Percentiles rank a stretch among this genome's conserved stretches.
These are phyloP conservation scores for Vulpes lagopus DNA, from an alignment of 2,113 vertebrate species.

Conservation along the genomic window DNA sequence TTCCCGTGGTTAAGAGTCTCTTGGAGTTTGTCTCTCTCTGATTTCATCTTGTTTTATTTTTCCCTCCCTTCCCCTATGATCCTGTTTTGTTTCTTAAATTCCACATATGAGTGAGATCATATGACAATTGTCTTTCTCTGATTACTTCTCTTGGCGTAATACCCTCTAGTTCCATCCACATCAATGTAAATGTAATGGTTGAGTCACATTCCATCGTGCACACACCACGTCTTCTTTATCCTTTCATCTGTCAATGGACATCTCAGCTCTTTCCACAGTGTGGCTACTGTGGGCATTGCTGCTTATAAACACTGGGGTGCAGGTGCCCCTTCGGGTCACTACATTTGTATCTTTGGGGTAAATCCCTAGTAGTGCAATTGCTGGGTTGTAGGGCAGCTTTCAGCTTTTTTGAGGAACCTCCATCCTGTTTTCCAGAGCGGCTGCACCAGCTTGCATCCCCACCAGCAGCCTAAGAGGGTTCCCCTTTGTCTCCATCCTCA, in stretches of 20 bases:
- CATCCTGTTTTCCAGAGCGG: not conserved
- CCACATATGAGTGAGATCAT: not conserved
- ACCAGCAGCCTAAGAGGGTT: not conserved
- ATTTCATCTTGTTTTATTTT: not conserved
- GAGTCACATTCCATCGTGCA: not conserved
- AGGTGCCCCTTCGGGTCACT: not conserved
- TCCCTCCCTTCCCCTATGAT: not conserved
- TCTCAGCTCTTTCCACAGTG: not conserved
- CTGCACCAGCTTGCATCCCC: not conserved
- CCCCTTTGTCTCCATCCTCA: not conserved
- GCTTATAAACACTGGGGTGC: not conserved
- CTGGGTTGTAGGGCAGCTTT: not conserved
- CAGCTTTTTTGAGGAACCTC: not conserved
- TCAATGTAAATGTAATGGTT: not conserved
- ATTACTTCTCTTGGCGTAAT: not conserved
- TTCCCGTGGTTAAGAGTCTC: not conserved
- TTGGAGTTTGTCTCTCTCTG: not conserved
- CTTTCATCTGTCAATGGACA: not conserved
- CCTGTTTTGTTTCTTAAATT: not conserved
- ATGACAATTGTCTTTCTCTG: not conserved
- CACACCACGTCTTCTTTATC: not conserved
- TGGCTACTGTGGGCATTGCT: not conserved
- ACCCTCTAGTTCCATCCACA: not conserved
- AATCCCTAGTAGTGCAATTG: not conserved
- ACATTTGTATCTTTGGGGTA: not conserved